These are phyloP conservation scores for Andrena dorsata DNA, from an alignment of 2,888 invertebrate genomes.

Conservation along the genomic window DNA sequence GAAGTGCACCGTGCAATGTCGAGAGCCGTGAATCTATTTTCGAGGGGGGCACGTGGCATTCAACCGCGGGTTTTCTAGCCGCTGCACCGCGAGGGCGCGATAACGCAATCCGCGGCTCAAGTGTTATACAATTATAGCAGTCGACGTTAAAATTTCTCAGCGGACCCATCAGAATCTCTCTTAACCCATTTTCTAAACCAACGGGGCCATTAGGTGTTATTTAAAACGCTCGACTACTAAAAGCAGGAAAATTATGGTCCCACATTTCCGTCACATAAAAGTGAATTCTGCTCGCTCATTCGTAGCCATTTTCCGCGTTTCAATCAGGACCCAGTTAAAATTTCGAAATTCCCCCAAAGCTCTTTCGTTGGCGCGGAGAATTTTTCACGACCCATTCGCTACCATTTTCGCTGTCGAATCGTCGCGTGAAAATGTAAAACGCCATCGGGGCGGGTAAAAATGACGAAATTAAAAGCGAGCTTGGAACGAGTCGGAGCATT, in stretches of 20 bases:
- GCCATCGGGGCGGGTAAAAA: conserved; percentile 4
- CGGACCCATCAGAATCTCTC: background rate
- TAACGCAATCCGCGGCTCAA: conserved; percentile 46
- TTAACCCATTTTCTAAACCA: background rate
- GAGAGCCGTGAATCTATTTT: conserved; percentile 65
- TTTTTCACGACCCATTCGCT: conserved; percentile 11
- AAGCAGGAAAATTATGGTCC: too few species aligned
- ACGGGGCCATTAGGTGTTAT: too few species aligned
- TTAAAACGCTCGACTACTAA: too few species aligned
- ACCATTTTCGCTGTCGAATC: background rate
- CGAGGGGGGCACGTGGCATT: conserved; percentile 48
- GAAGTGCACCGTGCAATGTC: conserved; percentile 61
- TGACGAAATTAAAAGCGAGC: conserved; percentile 18
- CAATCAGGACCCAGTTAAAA: background rate
- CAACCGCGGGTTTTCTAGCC: conserved; percentile 18
- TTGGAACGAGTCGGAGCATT: conserved; percentile 9
- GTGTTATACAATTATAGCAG: conserved; percentile 26
- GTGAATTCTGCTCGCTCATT: background rate
- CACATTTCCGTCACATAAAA: too few species aligned
- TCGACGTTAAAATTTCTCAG: background rate
- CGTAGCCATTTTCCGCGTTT: background rate
- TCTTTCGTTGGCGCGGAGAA: background rate
- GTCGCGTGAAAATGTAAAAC: background rate
- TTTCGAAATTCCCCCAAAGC: background rate
- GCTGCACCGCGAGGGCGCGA: conserved; percentile 23